phyloP scores from a whole-genome alignment of 1,140 invertebrate genomes.

The Drosophila orosa region DNA sequence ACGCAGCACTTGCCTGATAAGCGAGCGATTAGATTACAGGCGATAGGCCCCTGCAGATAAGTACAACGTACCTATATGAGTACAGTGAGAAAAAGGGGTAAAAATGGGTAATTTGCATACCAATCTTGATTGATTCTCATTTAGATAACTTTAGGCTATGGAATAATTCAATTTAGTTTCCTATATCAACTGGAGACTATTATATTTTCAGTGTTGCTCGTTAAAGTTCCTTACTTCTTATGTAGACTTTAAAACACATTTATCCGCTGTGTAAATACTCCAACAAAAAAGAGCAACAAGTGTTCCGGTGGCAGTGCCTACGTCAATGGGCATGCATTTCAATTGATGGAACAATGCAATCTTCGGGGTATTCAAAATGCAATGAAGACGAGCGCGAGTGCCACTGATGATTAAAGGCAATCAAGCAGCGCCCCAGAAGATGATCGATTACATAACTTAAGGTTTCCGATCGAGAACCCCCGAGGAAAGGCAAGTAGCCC shows the following conservation, averaged over 20 bases:
- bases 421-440: conserved; percentile 7
- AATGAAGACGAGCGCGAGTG: conserved; percentile 23
- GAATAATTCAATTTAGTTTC: not conserved
- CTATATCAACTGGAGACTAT: not conserved
- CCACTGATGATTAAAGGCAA: conserved; percentile 29
- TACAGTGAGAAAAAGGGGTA: conserved; percentile 6
- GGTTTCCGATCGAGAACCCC: conserved; percentile 4
- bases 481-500: not conserved
- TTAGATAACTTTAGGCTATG: not conserved
- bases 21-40: conserved; percentile 36
- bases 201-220: not conserved
- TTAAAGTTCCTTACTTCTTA: not conserved
- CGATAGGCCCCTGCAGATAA: conserved; percentile 20
- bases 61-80: not conserved
- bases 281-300: conserved; percentile 25
- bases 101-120: not conserved
- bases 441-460: conserved; percentile 32
- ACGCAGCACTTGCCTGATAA: conserved; percentile 51
- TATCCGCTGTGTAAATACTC: conserved; percentile 17
- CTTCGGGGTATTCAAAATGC: conserved; percentile 11
- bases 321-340: conserved; percentile 48
- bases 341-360: conserved; percentile 47
- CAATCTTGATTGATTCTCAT: not conserved
- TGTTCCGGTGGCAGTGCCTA: conserved; percentile 16
- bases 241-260: not conserved